These are phyloP conservation scores for Cordilura impudica DNA, from an alignment of 2,888 invertebrate genomes.

Conservation along the genomic window DNA sequence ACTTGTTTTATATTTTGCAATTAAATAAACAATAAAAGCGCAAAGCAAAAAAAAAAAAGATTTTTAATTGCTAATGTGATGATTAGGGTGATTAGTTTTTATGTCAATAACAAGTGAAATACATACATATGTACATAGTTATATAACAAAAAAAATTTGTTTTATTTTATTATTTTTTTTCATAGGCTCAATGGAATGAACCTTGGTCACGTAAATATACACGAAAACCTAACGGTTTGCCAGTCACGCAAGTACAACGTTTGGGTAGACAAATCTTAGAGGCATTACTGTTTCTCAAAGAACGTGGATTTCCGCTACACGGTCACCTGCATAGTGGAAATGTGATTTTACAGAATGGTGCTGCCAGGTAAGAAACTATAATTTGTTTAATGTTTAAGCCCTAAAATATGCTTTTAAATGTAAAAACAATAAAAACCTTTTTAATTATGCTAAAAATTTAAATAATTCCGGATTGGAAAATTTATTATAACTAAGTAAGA, in stretches of 20 bases:
- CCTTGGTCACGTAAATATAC: conserved; percentile 88
- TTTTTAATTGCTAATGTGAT: conserved; percentile 32
- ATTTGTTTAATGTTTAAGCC: neutral
- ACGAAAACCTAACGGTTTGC: conserved; percentile 83
- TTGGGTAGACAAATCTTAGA: conserved; percentile 93
- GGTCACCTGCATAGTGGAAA: conserved; percentile 94
- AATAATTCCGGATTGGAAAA: no score
- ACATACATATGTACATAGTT: neutral
- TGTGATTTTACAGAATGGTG: conserved; percentile 93
- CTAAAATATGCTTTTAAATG: neutral
- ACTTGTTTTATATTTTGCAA: neutral
- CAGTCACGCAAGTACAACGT: conserved; percentile 89
- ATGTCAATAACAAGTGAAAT: conserved; percentile 23
- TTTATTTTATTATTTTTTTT: conserved; percentile 10
- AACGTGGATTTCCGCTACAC: conserved; percentile 92
- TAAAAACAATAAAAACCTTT: neutral
- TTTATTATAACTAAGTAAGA: no score
- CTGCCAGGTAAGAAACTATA: conserved; percentile 87
- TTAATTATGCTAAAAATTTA: no score
- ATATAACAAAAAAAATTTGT: neutral
- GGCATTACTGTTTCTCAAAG: conserved; percentile 89
- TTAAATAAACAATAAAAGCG: neutral
- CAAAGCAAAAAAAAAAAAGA: neutral
- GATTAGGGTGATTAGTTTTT: conserved; percentile 18
- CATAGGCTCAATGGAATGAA: conserved; percentile 87